Percentiles rank a stretch among this genome's conserved stretches.
phyloP scores from a whole-genome alignment of 2,888 invertebrate species.

The Eulithis testata region DNA sequence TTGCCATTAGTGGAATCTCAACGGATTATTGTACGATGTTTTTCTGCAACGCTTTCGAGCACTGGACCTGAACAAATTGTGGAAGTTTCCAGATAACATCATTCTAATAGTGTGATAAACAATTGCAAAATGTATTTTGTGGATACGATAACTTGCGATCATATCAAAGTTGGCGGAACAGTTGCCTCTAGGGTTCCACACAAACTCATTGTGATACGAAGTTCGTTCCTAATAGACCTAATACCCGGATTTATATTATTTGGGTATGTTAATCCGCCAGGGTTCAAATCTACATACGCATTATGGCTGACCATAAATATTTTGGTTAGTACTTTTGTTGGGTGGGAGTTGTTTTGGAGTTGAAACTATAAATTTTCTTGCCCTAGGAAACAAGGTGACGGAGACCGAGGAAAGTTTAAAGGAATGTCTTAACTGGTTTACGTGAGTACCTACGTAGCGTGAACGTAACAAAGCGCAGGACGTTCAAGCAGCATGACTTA shows the following conservation, averaged over 20 bases:
- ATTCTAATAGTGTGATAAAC: neutral
- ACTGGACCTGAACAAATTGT: too few relatives aligned
- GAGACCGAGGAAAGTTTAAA: neutral
- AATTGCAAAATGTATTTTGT: neutral
- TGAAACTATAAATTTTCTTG: conserved; percentile 5
- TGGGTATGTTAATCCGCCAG: conserved; percentile 4
- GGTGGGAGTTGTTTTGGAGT: neutral
- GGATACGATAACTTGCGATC: neutral
- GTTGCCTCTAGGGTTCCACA: neutral
- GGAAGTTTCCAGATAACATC: neutral
- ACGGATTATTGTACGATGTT: too few relatives aligned
- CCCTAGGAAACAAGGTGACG: neutral
- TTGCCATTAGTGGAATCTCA: too few relatives aligned
- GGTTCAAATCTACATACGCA: conserved; percentile 3
- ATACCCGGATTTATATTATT: neutral
- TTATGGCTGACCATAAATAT: conserved; percentile 1
- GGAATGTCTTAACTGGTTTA: neutral
- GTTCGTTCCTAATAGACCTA: conserved; percentile 2
- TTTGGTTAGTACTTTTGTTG: conserved; percentile 4
- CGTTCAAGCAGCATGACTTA: too few relatives aligned
- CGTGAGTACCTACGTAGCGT: neutral
- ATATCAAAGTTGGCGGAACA: conserved; percentile 3
- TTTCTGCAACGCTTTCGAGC: too few relatives aligned
- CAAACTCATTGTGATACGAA: conserved; percentile 6
- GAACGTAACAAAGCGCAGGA: too few relatives aligned